Conservation (phyloP, 2,888 invertebrate species). For the Chrysotoxum bicinctum region DNA sequence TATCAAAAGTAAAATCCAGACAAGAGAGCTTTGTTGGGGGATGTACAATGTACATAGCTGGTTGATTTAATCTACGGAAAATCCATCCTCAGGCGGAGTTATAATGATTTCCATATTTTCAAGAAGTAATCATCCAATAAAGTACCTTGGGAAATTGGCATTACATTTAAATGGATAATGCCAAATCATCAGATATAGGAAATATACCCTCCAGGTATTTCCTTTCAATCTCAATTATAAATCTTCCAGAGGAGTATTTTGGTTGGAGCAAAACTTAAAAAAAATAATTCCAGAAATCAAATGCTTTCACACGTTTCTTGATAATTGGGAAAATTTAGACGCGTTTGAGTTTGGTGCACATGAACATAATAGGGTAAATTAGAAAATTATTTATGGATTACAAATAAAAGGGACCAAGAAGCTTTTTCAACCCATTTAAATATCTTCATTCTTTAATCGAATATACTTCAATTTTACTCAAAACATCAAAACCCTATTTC, state of each 20-base stretch:
- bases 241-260: not conserved
- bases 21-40: not conserved
- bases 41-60: not conserved
- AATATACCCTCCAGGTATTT: not conserved
- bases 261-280: not conserved
- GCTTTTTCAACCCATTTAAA: no score
- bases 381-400: not conserved
- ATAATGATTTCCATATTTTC: not conserved
- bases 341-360: not conserved
- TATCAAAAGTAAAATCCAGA: not conserved
- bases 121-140: slow-evolving; percentile 3
- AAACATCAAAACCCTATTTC: no score
- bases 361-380: not conserved
- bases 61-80: not conserved
- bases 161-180: not conserved
- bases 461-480: no score
- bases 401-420: no score
- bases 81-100: not conserved
- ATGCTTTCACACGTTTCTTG: not conserved
- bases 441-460: no score
- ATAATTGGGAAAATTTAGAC: not conserved
- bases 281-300: not conserved
- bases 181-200: not conserved
- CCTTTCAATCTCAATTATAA: not conserved
- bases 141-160: not conserved